Percentiles rank a stretch among this genome's conserved stretches.
Conservation (phyloP, 2,888 invertebrate species). For the Lepidocyrtinus sp. region DNA sequence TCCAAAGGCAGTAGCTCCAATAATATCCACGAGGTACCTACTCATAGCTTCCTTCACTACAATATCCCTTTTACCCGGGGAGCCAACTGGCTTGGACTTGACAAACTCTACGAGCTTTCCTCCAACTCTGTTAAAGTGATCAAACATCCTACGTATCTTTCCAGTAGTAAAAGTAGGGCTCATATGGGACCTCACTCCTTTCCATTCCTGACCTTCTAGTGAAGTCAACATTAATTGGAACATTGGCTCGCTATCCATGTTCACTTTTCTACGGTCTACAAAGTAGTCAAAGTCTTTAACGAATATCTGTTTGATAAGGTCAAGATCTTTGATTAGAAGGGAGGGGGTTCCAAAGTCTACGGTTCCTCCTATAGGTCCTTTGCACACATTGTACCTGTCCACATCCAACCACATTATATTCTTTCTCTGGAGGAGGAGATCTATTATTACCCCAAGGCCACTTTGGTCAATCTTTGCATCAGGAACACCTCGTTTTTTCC, state of each 20-base stretch:
- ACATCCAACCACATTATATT: slow-evolving; percentile 31
- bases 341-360: slow-evolving; percentile 57
- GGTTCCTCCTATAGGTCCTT: slow-evolving; percentile 46
- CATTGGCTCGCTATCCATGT: slow-evolving; percentile 53
- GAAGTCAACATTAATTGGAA: slow-evolving; percentile 55
- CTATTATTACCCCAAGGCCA: neutral
- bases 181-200: slow-evolving; percentile 54
- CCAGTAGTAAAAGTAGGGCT: slow-evolving; percentile 66
- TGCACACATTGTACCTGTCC: slow-evolving; percentile 12
- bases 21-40: slow-evolving; percentile 70
- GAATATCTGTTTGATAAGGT: slow-evolving; percentile 58
- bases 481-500: slow-evolving; percentile 33
- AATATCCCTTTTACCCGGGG: slow-evolving; percentile 27
- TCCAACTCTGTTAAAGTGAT: slow-evolving; percentile 56
- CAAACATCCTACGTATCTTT: slow-evolving; percentile 62
- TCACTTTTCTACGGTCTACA: slow-evolving; percentile 50
- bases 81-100: slow-evolving; percentile 39
- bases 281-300: slow-evolving; percentile 66
- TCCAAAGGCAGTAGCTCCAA: slow-evolving; percentile 74
- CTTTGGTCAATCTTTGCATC: neutral
- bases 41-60: slow-evolving; percentile 60
- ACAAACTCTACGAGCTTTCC: slow-evolving; percentile 56
- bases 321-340: slow-evolving; percentile 56
- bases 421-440: slow-evolving; percentile 37
- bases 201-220: slow-evolving; percentile 64